Percentiles rank a stretch among this genome's conserved stretches.
Conservation (phyloP, 1,140 invertebrate genomes). For the Drosophila auraria region DNA sequence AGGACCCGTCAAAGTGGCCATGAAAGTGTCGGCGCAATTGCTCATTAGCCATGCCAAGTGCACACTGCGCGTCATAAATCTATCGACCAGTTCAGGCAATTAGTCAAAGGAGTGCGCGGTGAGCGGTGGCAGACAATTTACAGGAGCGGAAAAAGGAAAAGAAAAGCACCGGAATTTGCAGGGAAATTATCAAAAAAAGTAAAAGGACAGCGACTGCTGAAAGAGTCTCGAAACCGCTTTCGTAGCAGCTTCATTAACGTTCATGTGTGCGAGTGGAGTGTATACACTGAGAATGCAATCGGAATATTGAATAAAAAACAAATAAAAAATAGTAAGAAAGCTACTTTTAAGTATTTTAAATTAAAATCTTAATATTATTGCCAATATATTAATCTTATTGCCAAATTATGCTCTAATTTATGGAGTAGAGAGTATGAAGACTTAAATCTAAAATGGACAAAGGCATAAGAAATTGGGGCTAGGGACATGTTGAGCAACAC, state of each 20-base stretch:
- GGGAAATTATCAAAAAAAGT: slow-evolving; percentile 34
- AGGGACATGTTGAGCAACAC: not conserved
- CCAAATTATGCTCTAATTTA: too few species aligned
- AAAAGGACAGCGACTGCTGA: not conserved
- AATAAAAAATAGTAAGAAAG: too few species aligned
- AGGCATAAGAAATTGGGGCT: not conserved
- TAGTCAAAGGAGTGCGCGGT: slow-evolving; percentile 21
- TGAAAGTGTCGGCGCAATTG: slow-evolving; percentile 38
- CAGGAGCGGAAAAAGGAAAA: slow-evolving; percentile 11
- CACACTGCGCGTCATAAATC: slow-evolving; percentile 39
- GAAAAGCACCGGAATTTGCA: not conserved
- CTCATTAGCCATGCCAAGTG: slow-evolving; percentile 47
- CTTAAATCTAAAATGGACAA: not conserved
- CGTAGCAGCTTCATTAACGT: slow-evolving; percentile 42
- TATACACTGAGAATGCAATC: not conserved
- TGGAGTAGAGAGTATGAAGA: too few species aligned
- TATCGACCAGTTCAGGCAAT: slow-evolving; percentile 33
- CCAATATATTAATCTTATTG: too few species aligned
- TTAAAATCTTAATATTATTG: too few species aligned
- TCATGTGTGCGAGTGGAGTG: slow-evolving; percentile 1
- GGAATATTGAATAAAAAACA: not conserved
- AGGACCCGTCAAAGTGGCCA: slow-evolving; percentile 17
- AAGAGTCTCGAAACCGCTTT: slow-evolving; percentile 33
- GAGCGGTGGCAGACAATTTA: slow-evolving; percentile 10
- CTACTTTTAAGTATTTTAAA: too few species aligned